These are phyloP conservation scores for Lobophora halterata DNA, from an alignment of 2,888 invertebrate species.

Conservation along the genomic window DNA sequence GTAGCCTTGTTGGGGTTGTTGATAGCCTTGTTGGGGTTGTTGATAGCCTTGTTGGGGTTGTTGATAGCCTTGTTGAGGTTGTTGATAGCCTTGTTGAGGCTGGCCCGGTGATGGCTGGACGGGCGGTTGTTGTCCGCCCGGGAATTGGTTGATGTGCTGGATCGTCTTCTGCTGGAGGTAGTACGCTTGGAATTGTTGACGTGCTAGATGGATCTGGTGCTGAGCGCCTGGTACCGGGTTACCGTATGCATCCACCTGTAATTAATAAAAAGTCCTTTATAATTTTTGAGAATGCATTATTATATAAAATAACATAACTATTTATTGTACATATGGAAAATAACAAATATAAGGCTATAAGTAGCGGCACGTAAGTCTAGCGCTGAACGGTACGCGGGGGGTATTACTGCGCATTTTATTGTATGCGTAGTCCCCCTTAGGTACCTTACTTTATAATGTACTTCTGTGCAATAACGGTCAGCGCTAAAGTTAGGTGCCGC, in stretches of 20 bases:
- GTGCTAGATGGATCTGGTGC: conserved; percentile 64
- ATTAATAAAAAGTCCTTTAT: neutral
- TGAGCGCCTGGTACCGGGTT: conserved; percentile 64
- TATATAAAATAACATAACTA: too few species aligned
- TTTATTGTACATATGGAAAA: too few species aligned
- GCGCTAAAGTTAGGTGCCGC: too few species aligned
- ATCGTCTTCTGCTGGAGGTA: conserved; percentile 49
- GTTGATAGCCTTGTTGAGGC: conserved; percentile 41
- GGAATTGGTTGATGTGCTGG: conserved; percentile 34
- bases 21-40: conserved; percentile 36
- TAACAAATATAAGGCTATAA: too few species aligned
- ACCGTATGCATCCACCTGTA: conserved; percentile 65
- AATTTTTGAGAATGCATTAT: neutral
- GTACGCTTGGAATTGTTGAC: conserved; percentile 47
- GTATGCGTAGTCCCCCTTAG: too few species aligned
- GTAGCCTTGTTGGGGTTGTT: conserved; percentile 35
- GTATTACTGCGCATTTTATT: too few species aligned
- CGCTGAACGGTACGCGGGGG: too few species aligned
- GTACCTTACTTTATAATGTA: too few species aligned
- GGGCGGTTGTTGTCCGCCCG: conserved; percentile 35
- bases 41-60: conserved; percentile 23
- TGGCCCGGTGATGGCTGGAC: conserved; percentile 38
- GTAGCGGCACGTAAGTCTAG: too few species aligned
- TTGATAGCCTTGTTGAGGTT: conserved; percentile 36
- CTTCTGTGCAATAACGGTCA: too few species aligned